A percentile compares a stretch with the other conserved stretches of the same genome.
phyloP scores from a whole-genome alignment of 2,888 invertebrate species.

The Acleris cristana region DNA sequence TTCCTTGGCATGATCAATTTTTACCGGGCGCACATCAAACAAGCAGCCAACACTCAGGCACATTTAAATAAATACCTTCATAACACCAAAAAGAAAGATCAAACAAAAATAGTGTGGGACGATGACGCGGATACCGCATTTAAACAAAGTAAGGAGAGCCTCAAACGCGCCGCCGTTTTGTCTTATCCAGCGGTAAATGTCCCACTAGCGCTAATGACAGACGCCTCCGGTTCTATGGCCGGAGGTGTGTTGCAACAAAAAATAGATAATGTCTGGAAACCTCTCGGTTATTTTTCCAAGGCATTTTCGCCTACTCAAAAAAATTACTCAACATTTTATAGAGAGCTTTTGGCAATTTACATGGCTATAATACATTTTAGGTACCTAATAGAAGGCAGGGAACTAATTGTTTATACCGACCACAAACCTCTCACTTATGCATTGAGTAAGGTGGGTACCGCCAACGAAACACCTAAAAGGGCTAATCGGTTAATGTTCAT shows the following conservation, averaged over 20 bases:
- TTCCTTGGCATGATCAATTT: not conserved
- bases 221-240: slow-evolving; percentile 40
- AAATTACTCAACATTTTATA: no score
- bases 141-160: slow-evolving; percentile 7
- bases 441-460: slow-evolving; percentile 2
- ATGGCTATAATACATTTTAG: slow-evolving; percentile 39
- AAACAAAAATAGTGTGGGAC: not conserved
- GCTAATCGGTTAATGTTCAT: slow-evolving; percentile 41
- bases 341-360: no score
- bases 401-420: not conserved
- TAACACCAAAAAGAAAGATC: not conserved
- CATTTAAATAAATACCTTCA: not conserved
- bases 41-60: not conserved
- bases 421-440: not conserved
- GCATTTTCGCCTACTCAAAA: no score
- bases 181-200: slow-evolving; percentile 23
- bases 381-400: slow-evolving; percentile 37
- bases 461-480: slow-evolving; percentile 39
- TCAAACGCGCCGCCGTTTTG: slow-evolving; percentile 28
- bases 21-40: not conserved
- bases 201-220: slow-evolving; percentile 37
- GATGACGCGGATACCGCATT: not conserved
- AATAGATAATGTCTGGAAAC: slow-evolving; percentile 34
- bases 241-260: slow-evolving; percentile 43
- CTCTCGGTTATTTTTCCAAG: slow-evolving; percentile 40